Percentiles rank a stretch among this genome's conserved stretches.
Evolutionary conservation across 2,797 vertebrate genomes (phyloP).

Genomic region (Momotus momota): DNA sequence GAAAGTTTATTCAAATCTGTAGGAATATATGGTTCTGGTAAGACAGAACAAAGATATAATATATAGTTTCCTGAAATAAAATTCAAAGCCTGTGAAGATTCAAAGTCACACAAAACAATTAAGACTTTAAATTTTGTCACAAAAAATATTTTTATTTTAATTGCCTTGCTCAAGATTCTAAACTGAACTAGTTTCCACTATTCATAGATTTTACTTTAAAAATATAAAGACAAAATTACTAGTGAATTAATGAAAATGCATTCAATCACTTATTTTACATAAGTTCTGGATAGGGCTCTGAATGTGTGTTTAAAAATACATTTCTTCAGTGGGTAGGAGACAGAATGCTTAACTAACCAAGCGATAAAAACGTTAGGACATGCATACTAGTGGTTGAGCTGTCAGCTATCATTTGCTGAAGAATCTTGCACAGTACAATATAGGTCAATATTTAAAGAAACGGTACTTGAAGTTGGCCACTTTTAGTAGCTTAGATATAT

Average conservation of each 20-base stretch:
- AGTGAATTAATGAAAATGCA: neutral
- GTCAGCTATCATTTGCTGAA: neutral
- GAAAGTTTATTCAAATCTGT: neutral
- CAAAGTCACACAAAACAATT: neutral
- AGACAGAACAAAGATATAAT: neutral
- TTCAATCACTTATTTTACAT: neutral
- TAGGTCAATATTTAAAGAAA: neutral
- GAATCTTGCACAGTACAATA: neutral
- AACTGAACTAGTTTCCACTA: neutral
- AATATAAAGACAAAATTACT: neutral
- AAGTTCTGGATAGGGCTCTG: neutral
- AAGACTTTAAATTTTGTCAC: neutral
- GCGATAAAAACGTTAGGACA: neutral
- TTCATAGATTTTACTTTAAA: neutral
- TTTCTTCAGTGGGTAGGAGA: neutral
- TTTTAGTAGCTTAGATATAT: neutral
- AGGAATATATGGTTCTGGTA: neutral
- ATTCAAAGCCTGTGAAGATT: neutral
- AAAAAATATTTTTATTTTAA: neutral
- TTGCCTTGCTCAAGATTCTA: neutral
- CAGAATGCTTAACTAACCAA: neutral
- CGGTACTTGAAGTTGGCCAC: neutral
- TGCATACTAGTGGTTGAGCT: neutral
- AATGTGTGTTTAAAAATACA: neutral
- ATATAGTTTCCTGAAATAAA: neutral